Evolutionary conservation across 2,888 invertebrate species (phyloP).

Genomic region (Phengaris arion): DNA sequence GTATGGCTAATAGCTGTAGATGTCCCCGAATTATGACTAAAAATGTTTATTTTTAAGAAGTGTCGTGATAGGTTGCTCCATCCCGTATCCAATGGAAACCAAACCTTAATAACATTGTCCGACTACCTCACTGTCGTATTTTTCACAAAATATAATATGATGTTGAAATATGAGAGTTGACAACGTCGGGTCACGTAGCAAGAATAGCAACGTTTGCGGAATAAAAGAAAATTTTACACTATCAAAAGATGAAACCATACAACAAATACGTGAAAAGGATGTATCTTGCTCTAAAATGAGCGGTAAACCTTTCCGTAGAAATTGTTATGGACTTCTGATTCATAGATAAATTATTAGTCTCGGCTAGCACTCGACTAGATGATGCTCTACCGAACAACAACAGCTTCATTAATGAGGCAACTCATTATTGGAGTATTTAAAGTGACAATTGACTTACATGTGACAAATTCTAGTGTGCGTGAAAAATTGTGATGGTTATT

Average conservation of each 20-base stretch:
- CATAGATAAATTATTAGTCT: too few relatives aligned
- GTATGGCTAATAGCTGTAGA: too few relatives aligned
- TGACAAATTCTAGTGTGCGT: too few relatives aligned
- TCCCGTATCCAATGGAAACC: not conserved
- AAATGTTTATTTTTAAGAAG: not conserved
- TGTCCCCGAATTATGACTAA: too few relatives aligned
- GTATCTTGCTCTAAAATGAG: not conserved
- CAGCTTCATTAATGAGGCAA: too few relatives aligned
- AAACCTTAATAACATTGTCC: conserved; percentile 5
- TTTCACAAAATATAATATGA: conserved; percentile 1
- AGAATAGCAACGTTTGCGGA: not conserved
- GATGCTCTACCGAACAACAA: too few relatives aligned
- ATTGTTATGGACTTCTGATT: not conserved
- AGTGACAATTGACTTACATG: too few relatives aligned
- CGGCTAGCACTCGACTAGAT: too few relatives aligned
- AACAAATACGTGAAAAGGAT: not conserved
- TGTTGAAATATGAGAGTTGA: conserved; percentile 13
- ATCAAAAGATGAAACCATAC: not conserved
- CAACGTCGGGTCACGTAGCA: conserved; percentile 4
- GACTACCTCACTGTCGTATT: not conserved
- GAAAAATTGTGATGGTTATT: too few relatives aligned
- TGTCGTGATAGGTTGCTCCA: not conserved
- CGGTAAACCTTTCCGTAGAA: not conserved
- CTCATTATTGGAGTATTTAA: too few relatives aligned
- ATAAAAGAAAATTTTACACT: conserved; percentile 12